Base-by-base conservation (phyloP, 2,888 invertebrate species). In the Ichneumon xanthorius region DNA sequence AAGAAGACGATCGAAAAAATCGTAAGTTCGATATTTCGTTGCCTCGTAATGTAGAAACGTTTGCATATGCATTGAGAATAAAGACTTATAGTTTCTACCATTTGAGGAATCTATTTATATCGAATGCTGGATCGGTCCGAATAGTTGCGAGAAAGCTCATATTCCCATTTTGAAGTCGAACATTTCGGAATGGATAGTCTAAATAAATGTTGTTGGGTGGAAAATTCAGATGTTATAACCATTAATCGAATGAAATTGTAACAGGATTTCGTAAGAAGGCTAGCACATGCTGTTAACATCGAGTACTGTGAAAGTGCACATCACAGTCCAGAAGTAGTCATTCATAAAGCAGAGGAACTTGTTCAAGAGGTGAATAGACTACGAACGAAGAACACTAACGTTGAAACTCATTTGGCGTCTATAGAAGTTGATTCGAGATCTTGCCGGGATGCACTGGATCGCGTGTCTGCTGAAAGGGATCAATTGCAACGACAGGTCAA, bases 291-390 rank as follows among this genome's bases (percentile, higher is more conserved):
- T n/a, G 92, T 98, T 75, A 97, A 96, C 61, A 94, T 96, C 16
- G 97, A 97, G 89, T 95, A 96, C 87, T 96, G 96, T 90, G 97
- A 97, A 84, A 95, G 95, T 55, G 94, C 95, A 0, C 96, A 96
- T 91, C 90, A 92, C 65, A 90, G 90, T 37, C 95, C 96, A 0
- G 97, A 97, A 91, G 95, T 96, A 86, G 95, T 97, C 5, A 95
- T 97, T n/a, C 96, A 96, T 80, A 97, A 97, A 93, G 96, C 97
- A 6, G 95, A 97, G 7, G 97, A 97, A 93, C 94, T 97, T 22
- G 96, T 97, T 30, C 96, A 97, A 92, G 97, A 97, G 90, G 95
- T 96, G 71, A 95, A 96, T 22, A 95, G 96, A 79, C 94, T 96
- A 14, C 96, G 96, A 88, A 95, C 95, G 33, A 96, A 95, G 93